Evolutionary conservation across 2,888 invertebrate species (phyloP).

Genomic region (Drosophila ezoana): DNA sequence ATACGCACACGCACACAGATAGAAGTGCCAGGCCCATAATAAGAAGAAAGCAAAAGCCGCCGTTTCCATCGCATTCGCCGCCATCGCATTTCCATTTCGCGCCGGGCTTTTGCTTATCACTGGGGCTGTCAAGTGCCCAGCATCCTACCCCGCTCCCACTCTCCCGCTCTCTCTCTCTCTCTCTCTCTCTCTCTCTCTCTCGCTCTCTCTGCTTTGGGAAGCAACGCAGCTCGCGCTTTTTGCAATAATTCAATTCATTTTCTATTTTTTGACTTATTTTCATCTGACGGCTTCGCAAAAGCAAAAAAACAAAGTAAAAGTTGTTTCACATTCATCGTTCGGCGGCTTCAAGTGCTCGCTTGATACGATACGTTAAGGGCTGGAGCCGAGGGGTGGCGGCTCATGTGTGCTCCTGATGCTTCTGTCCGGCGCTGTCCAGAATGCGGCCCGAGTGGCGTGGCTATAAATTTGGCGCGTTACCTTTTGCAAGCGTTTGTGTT

Average conservation of each 20-base stretch:
- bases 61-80: constrained; percentile 33
- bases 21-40: constrained; percentile 58
- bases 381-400: not conserved
- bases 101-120: constrained; percentile 76
- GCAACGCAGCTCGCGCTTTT: constrained; percentile 63
- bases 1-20: constrained; percentile 9
- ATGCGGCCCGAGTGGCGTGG: constrained; percentile 33
- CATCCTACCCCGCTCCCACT: constrained; percentile 36
- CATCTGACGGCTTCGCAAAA: constrained; percentile 64
- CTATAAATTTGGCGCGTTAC: constrained; percentile 63
- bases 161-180: not conserved
- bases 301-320: constrained; percentile 53
- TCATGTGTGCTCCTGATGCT: constrained; percentile 8
- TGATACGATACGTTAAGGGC: not conserved
- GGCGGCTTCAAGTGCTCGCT: constrained; percentile 46
- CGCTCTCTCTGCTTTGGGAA: not conserved
- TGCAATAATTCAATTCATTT: constrained; percentile 83
- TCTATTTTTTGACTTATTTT: constrained; percentile 80
- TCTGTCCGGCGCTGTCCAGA: not conserved
- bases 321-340: constrained; percentile 62
- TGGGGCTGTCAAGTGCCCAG: constrained; percentile 75
- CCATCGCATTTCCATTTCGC: constrained; percentile 69
- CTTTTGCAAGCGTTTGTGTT: constrained; percentile 52
- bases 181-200: not conserved
- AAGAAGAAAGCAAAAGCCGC: constrained; percentile 65